These are phyloP conservation scores for Lycocerus yunnanus DNA, from an alignment of 2,888 invertebrate genomes.

Conservation along the genomic window DNA sequence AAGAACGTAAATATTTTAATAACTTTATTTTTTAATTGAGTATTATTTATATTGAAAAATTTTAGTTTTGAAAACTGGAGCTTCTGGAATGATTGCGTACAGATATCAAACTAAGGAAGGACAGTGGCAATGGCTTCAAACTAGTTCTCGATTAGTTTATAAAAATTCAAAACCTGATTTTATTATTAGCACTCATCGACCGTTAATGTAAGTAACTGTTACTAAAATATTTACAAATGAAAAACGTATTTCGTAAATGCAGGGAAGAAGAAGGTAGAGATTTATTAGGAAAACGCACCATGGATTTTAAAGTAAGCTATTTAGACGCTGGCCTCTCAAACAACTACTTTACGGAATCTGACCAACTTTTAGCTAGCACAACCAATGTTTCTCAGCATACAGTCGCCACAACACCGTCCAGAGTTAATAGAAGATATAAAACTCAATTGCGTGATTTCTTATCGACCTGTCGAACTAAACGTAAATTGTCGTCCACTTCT, in stretches of 20 bases:
- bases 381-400: slow-evolving; percentile 58
- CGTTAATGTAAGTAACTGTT: slow-evolving; percentile 84
- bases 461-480: slow-evolving; percentile 86
- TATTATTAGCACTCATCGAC: slow-evolving; percentile 97
- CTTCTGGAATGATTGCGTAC: slow-evolving; percentile 98
- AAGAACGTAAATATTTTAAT: slow-evolving; percentile 82
- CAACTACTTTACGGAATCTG: slow-evolving; percentile 86
- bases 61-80: slow-evolving; percentile 96
- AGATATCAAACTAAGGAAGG: slow-evolving; percentile 93
- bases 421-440: slow-evolving; percentile 89
- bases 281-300: slow-evolving; percentile 94
- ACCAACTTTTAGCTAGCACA: slow-evolving; percentile 70
- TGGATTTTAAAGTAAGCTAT: slow-evolving; percentile 99
- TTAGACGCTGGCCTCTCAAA: slow-evolving; percentile 91
- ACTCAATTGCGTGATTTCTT: slow-evolving; percentile 91
- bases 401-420: slow-evolving; percentile 71
- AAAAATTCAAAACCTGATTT: slow-evolving; percentile 99
- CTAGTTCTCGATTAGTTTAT: slow-evolving; percentile 94
- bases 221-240: neutral
- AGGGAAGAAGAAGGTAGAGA: slow-evolving; percentile 99
- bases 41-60: neutral
- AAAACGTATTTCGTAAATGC: slow-evolving; percentile 40
- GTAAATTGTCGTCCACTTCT: slow-evolving; percentile 51
- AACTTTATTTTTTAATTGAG: neutral
- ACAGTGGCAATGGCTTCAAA: slow-evolving; percentile 98